These are phyloP conservation scores for Aplochiton taeniatus DNA, from an alignment of 2,797 vertebrate genomes.

Conservation along the genomic window DNA sequence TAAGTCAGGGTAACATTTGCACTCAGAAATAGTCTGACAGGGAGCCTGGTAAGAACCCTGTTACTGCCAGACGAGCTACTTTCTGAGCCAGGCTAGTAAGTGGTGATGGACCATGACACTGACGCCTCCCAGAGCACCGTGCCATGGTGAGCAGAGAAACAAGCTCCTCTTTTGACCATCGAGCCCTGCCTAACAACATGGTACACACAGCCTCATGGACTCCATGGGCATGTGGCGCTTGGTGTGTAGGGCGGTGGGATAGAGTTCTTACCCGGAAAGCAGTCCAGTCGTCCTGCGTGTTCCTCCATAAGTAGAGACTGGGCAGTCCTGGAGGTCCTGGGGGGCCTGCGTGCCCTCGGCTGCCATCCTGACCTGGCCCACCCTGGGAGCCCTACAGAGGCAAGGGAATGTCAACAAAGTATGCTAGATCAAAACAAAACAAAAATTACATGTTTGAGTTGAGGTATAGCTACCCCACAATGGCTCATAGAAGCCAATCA, in stretches of 20 bases:
- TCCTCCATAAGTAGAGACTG: slow-evolving; percentile 77
- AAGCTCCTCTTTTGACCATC: neutral
- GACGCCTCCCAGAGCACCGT: neutral
- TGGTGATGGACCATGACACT: slow-evolving; percentile 15
- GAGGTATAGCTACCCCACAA: neutral
- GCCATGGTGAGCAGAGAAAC: slow-evolving; percentile 6
- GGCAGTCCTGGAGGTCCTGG: slow-evolving; percentile 77
- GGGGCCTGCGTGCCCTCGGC: slow-evolving; percentile 70
- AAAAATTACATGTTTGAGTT: neutral
- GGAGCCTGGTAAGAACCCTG: slow-evolving; percentile 28
- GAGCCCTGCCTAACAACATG: slow-evolving; percentile 2
- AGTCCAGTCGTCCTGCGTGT: slow-evolving; percentile 79
- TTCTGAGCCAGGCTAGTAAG: slow-evolving; percentile 13
- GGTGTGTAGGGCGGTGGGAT: neutral
- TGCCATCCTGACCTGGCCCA: slow-evolving; percentile 58
- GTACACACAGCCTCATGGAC: neutral
- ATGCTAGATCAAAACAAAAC: neutral
- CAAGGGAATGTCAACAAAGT: too few species aligned
- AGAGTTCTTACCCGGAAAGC: slow-evolving; percentile 69
- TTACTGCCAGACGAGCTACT: slow-evolving; percentile 11
- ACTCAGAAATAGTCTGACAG: neutral
- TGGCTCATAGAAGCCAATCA: neutral
- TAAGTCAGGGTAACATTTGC: slow-evolving; percentile 3
- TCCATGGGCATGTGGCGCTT: neutral
- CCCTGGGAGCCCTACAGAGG: slow-evolving; percentile 72